These are phyloP conservation scores for Euproctis similis DNA, from an alignment of 2,888 invertebrate species.

Conservation along the genomic window DNA sequence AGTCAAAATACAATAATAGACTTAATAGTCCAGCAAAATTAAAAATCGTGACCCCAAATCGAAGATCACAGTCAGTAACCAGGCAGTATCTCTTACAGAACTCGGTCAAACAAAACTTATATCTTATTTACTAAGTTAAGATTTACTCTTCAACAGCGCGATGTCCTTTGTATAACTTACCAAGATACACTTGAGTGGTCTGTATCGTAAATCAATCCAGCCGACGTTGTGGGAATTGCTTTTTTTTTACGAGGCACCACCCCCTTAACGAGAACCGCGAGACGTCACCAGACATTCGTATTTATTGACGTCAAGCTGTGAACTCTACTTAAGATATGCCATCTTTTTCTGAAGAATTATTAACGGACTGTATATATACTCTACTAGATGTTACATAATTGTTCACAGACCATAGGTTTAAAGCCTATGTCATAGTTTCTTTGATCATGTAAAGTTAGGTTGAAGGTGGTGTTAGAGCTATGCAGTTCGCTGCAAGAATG, in stretches of 20 bases:
- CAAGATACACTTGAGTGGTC: slow-evolving; percentile 36
- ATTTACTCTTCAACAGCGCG: slow-evolving; percentile 22
- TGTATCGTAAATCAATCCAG: slow-evolving; percentile 60
- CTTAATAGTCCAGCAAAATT: too few relatives aligned
- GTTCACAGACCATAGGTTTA: too few relatives aligned
- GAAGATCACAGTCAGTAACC: neutral
- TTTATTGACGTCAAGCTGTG: too few relatives aligned
- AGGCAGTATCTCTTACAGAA: slow-evolving; percentile 4
- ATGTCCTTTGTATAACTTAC: slow-evolving; percentile 28
- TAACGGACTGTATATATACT: too few relatives aligned
- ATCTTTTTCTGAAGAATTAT: too few relatives aligned
- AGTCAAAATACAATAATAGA: too few relatives aligned
- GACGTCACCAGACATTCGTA: slow-evolving; percentile 5
- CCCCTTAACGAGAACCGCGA: slow-evolving; percentile 16
- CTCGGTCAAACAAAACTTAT: slow-evolving; percentile 10
- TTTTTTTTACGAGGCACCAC: slow-evolving; percentile 44
- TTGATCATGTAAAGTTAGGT: too few relatives aligned
- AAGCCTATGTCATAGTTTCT: too few relatives aligned
- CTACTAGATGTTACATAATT: too few relatives aligned
- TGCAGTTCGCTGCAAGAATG: too few relatives aligned
- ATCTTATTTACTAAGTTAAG: slow-evolving; percentile 28
- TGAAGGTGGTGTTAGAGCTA: too few relatives aligned
- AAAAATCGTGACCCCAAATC: slow-evolving; percentile 1
- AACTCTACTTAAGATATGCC: too few relatives aligned
- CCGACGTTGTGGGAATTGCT: slow-evolving; percentile 48